Evolutionary conservation across 2,797 vertebrate species (phyloP), one percentile per base, ranked within the genome.

Genomic region (Cirrhinus mrigala): DNA sequence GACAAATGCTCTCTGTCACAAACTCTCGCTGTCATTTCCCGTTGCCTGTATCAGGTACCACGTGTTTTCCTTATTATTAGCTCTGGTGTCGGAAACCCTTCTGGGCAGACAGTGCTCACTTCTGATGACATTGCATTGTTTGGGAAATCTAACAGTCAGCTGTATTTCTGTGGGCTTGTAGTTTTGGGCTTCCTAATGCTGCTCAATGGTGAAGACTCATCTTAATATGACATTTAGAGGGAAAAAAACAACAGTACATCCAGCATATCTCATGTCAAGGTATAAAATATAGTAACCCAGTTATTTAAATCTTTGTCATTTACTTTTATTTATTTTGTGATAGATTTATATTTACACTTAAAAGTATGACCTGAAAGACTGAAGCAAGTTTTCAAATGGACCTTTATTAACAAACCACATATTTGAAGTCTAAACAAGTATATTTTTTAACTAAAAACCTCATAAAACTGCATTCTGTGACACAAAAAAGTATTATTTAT

Each of bases 1-100:
- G 83, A 87, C 79, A 85, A 87, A 87, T 54, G 83, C 83, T 82
- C 70, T 85, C 87, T 82, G 74, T 88, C 87, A 85, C 74, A 81
- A 73, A 73, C 70, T 52, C 70, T 83, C 54, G n/a, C 82, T 84
- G 69, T 83, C 56, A 82, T 80, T 86, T 77, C 52, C 82, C 52
- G 22, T 29, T 78, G 80, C 52, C 64, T 69, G 86, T 24, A 68
- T 79, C 75, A 70, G 74, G 66, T 80, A 64, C 54, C 69, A 79
- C 46, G 50, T 71, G 66, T 64, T 33, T 71, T 74, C 8, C 66
- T 52, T 54, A 52, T 84, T 70, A 76, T 83, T 62, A 75, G 62
- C 70, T 83, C 52, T 78, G 48, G 27, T 74, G 48, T 79, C 52
- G 4, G 50, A 78, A 78, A 62, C 37, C 24, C 82, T 73, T 24